Evolutionary conservation across 2,113 vertebrate genomes (phyloP).

Genomic region (Petromus typicus): DNA sequence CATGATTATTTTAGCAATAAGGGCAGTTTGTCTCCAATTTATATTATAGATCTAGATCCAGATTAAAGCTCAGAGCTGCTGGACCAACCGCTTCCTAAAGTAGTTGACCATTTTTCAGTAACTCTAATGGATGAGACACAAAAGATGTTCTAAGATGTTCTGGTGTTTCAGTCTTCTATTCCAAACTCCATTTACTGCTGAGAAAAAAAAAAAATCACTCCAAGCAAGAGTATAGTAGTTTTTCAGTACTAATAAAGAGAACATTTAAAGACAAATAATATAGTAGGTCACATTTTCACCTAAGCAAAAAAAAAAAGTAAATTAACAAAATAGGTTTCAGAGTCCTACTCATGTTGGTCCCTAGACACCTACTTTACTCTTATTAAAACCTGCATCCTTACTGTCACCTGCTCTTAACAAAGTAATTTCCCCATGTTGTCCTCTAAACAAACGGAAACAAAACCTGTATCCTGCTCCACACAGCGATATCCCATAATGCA

Average conservation of each 20-base stretch:
- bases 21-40: not conserved
- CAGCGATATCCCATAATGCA: not conserved
- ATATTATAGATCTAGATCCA: not conserved
- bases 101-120: not conserved
- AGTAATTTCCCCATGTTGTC: too few species aligned
- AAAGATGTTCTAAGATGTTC: not conserved
- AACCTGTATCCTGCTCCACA: not conserved
- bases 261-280: too few species aligned
- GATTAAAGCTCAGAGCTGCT: not conserved
- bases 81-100: not conserved
- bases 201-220: not conserved
- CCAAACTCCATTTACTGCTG: not conserved
- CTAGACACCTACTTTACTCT: too few species aligned
- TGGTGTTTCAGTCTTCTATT: not conserved
- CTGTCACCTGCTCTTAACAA: too few species aligned
- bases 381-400: too few species aligned
- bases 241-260: too few species aligned
- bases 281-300: too few species aligned
- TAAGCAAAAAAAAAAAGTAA: too few species aligned
- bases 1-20: not conserved
- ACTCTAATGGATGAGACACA: not conserved
- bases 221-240: not conserved
- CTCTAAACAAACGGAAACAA: too few species aligned
- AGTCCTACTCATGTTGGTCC: too few species aligned
- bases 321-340: too few species aligned